phyloP scores from a whole-genome alignment of 2,888 invertebrate genomes.

The Ophonus ardosiacus region DNA sequence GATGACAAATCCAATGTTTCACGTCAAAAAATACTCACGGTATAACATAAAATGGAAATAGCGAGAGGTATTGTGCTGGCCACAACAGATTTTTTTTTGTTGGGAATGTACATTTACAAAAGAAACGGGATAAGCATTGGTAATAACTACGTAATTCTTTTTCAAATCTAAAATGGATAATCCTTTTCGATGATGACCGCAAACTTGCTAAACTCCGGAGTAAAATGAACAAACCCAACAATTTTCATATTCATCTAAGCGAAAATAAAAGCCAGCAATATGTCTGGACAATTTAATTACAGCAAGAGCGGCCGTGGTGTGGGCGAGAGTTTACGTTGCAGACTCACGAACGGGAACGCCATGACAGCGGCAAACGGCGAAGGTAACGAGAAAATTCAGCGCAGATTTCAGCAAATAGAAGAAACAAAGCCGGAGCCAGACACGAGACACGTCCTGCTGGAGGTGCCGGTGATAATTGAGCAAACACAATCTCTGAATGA shows the following conservation, averaged over 20 bases:
- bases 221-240: slow-evolving; percentile 47
- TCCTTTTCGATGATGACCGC: no score
- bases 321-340: not conserved
- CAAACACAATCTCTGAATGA: slow-evolving; percentile 32
- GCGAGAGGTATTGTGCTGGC: no score
- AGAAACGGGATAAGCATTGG: no score
- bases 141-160: no score
- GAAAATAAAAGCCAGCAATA: slow-evolving; percentile 62
- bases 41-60: no score
- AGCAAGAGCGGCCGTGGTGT: not conserved
- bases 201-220: not conserved
- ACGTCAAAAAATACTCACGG: no score
- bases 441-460: slow-evolving; percentile 39
- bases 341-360: not conserved
- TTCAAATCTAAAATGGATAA: no score
- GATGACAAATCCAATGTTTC: no score
- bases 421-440: slow-evolving; percentile 34
- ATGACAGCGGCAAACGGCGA: slow-evolving; percentile 26
- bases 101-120: no score
- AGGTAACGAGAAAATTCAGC: slow-evolving; percentile 63
- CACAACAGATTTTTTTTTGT: no score
- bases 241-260: slow-evolving; percentile 60
- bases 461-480: slow-evolving; percentile 47
- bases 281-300: slow-evolving; percentile 64
- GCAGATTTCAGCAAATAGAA: slow-evolving; percentile 62